Percentiles rank a stretch among this genome's conserved stretches.
Conservation (phyloP, 2,888 invertebrate genomes). For the Cheilosia variabilis region DNA sequence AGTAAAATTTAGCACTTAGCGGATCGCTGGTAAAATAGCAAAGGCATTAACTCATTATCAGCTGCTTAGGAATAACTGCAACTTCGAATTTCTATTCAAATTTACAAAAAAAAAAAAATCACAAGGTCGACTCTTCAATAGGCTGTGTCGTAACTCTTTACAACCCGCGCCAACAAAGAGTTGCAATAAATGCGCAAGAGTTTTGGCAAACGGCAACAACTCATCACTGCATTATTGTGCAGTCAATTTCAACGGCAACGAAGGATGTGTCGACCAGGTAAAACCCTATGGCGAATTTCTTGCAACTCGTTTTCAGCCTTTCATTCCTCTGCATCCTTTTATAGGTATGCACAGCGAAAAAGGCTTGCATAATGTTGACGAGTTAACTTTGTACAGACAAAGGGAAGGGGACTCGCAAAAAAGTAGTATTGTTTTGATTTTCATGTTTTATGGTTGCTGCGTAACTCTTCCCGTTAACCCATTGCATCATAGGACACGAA, state of each 20-base stretch:
- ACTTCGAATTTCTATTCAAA: neutral
- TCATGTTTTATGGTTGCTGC: conserved; percentile 40
- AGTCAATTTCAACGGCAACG: conserved; percentile 17
- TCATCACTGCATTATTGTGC: conserved; percentile 17
- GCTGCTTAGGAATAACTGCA: neutral
- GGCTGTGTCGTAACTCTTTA: conserved; percentile 59
- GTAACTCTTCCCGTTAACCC: conserved; percentile 73
- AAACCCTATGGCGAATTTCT: conserved; percentile 39
- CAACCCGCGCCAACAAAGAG: conserved; percentile 57
- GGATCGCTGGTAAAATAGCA: neutral
- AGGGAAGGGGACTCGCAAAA: conserved; percentile 28
- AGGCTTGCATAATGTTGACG: conserved; percentile 61
- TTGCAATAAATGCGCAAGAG: conserved; percentile 48
- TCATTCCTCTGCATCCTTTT: neutral
- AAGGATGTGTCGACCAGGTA: conserved; percentile 34
- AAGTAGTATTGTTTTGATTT: conserved; percentile 20
- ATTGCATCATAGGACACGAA: conserved; percentile 52
- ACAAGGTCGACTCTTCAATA: conserved; percentile 35
- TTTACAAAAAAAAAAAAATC: neutral
- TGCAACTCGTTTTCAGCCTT: conserved; percentile 42
- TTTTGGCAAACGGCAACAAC: conserved; percentile 25
- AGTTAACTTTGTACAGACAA: conserved; percentile 30
- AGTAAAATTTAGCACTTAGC: neutral
- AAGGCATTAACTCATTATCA: neutral
- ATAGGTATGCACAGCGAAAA: conserved; percentile 21